These are phyloP conservation scores for Sinella curviseta DNA, from an alignment of 1,140 invertebrate species.

Conservation along the genomic window DNA sequence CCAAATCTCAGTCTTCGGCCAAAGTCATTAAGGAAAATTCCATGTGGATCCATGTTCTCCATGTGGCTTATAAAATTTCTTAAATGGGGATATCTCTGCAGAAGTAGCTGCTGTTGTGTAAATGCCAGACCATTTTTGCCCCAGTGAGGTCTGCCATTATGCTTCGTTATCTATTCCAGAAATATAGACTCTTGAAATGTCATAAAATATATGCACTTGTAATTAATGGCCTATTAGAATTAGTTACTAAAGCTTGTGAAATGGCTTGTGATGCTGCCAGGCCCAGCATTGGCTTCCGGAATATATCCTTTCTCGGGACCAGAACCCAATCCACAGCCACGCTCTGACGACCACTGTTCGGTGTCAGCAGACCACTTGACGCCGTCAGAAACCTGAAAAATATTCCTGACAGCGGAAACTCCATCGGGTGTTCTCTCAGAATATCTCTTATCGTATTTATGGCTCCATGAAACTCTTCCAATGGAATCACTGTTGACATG, in stretches of 20 bases:
- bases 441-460: background rate
- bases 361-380: background rate
- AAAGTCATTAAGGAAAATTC: background rate
- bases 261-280: background rate
- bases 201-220: background rate
- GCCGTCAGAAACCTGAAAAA: background rate
- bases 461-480: background rate
- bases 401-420: background rate
- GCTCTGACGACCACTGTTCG: background rate
- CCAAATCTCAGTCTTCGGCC: background rate
- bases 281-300: background rate
- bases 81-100: background rate
- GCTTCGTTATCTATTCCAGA: background rate
- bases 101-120: background rate
- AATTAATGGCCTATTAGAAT: background rate
- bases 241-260: background rate
- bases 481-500: background rate
- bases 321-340: background rate
- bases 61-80: background rate
- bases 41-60: background rate
- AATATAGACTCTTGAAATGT: background rate
- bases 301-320: background rate
- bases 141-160: background rate
- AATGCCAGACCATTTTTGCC: background rate
- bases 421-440: background rate